Base-by-base conservation (phyloP, 2,113 vertebrate genomes). In the Leptosomus discolor region DNA sequence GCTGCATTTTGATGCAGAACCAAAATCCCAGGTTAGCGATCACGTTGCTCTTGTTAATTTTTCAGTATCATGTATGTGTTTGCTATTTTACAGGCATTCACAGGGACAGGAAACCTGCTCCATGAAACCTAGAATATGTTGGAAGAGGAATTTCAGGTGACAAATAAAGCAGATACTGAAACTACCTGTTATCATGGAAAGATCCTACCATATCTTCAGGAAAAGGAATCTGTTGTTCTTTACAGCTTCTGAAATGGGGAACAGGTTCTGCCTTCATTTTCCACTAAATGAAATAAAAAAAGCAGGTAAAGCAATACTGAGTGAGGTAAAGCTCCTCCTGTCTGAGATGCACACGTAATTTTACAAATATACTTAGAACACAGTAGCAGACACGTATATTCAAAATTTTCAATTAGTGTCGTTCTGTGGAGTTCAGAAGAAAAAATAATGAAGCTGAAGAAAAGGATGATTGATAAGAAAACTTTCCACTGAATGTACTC, bases 401-500 rank as follows among this genome's bases (percentile, higher is more conserved):
- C 22, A 81, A 65, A 61, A 73, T 82, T 89, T 82, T 90, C 26
- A 82, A 21, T 89, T 78, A 86, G 26, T 70, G 58, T 88, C 80
- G 37, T 74, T 87, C 45, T 74, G 10, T 78, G 57, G 34, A 36
- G 29, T 76, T 91, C 7, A 83, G 65, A 88, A 46, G 53, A 18
- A 82, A 88, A 96, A 90, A 91, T n/a, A 90, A 84, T 54, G 87
- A 91, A 82, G 32, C 70, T 88, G 74, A 96, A 89, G 80, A 61
- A 92, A 91, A 89, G 50, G 43, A 24, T 1, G 9, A 70, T 67
- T 74, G 74, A 68, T 97, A 95, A 97, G 88, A 94, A 92, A 91
- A 94, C 45, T 97, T 96, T 90, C 78, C 51, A 73, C 64, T 87
- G 87, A 53, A 82, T 88, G 76, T 81, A 54, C 36, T 97, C 81